Evolutionary conservation across 37 sponge, comb jelly and placozoan genomes (phyloP), one percentile per base, ranked within the genome.

Genomic region (Hexactinellida sp.): DNA sequence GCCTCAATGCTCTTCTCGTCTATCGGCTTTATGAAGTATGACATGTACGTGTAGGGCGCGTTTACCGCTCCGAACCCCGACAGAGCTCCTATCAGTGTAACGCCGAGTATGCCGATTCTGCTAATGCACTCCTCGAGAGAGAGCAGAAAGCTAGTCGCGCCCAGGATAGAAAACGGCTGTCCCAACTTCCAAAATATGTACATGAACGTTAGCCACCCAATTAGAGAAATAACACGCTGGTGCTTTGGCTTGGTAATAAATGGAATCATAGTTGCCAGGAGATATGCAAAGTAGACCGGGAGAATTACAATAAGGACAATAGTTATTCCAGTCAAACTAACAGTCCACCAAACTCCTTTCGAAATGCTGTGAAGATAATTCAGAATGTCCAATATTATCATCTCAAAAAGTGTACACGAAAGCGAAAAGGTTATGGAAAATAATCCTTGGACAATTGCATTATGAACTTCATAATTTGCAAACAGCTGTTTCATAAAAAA

Each of bases 41-140:
- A 82, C 99, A 98, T 95, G 91, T 95, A 98, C 0, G 96, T 95
- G 86, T 98, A 98, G 0, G 99, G 99, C 35, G 94, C 97, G 85
- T 98, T 98, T 10, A 98, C 99, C 24, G 99, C 99, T 83, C 99
- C 99, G 88, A 97, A 97, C 24, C 98, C 98, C 7, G 98, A 97
- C 37, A 97, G 90, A 0, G 95, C 87, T 0, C 92, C 98, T 90
- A 97, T 97, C 82, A 97, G 41, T 0, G 98, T 97, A 30, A 97
- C 98, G n/a, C 98, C 98, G 23, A 97, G 89, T 52, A 98, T 94
- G 0, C 99, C 99, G 39, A 95, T 96, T 34, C 99, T 85, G 90
- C 94, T 95, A 54, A 98, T 92, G 76, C 90, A 87, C 91, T 98
- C 96, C 87, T 95, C 98, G 37, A 95, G 95, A 52, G 94, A 92